A percentile compares a stretch with the other conserved stretches of the same genome.
These are phyloP conservation scores for Alethe diademata DNA, from an alignment of 2,113 vertebrate genomes.

Conservation along the genomic window DNA sequence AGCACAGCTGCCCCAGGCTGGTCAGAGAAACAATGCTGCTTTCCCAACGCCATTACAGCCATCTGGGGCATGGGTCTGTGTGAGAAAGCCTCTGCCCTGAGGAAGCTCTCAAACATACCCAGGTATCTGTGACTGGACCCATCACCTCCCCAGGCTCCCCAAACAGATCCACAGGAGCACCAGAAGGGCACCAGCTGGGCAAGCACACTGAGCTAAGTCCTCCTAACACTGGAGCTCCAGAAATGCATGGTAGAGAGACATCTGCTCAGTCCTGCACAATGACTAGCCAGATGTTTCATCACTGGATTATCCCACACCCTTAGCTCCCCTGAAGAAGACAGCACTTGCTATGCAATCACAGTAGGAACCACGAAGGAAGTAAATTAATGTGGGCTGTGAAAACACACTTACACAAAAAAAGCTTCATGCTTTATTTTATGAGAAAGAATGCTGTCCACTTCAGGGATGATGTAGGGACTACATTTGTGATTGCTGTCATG, in stretches of 20 bases:
- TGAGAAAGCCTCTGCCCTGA: neutral
- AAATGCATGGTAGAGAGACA: neutral
- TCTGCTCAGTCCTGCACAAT: neutral
- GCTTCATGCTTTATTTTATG: neutral
- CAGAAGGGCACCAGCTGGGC: neutral
- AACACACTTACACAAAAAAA: neutral
- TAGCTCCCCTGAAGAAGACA: neutral
- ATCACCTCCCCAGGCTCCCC: neutral
- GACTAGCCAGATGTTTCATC: neutral
- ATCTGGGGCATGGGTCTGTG: neutral
- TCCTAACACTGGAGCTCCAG: neutral
- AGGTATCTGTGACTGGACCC: neutral
- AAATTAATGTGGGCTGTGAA: rapidly evolving
- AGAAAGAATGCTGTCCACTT: neutral
- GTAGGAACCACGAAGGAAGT: neutral
- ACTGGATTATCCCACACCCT: neutral
- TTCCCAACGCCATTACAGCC: neutral
- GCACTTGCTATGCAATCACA: neutral
- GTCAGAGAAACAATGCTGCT: rapidly evolving
- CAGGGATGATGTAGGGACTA: neutral
- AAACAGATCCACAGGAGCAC: rapidly evolving
- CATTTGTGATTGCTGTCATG: neutral
- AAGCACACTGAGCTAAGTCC: neutral
- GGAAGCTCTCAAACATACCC: neutral
- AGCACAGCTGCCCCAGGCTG: neutral